Percentiles rank a stretch among this genome's conserved stretches.
Evolutionary conservation across 1,140 invertebrate genomes (phyloP).

Genomic region (Helicorthomorpha holstii): DNA sequence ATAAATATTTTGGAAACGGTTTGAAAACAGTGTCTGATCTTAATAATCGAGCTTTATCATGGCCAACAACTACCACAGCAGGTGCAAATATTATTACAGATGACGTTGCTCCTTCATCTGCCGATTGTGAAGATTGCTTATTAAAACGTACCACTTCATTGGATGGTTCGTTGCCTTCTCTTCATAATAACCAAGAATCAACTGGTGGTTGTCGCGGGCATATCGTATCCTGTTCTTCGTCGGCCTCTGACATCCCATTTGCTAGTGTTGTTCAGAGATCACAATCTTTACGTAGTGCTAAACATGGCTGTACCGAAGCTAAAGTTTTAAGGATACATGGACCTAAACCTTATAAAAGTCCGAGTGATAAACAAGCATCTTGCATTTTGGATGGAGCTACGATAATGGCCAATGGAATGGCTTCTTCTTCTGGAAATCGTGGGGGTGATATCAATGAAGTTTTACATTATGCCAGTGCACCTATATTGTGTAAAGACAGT

Average conservation of each 20-base stretch:
- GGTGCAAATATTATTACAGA: constrained; percentile 15
- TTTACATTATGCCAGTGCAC: constrained; percentile 11
- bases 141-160: constrained; percentile 13
- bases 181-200: neutral
- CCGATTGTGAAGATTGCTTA: constrained; percentile 24
- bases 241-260: neutral
- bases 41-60: constrained; percentile 18
- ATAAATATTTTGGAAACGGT: neutral
- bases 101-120: neutral
- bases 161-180: constrained; percentile 11
- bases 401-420: neutral
- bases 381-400: constrained; percentile 7
- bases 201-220: too few species aligned
- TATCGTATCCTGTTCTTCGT: too few species aligned
- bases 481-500: too few species aligned
- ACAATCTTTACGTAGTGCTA: constrained; percentile 18
- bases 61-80: constrained; percentile 18
- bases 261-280: constrained; percentile 12
- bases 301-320: constrained; percentile 4
- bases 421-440: neutral
- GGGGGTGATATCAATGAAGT: neutral
- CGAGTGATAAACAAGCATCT: constrained; percentile 6
- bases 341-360: constrained; percentile 8
- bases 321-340: constrained; percentile 6
- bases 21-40: neutral